A percentile compares a stretch with the other conserved stretches of the same genome.
phyloP scores from a whole-genome alignment of 1,140 invertebrate genomes.

The Drosophila pseudoobscura region DNA sequence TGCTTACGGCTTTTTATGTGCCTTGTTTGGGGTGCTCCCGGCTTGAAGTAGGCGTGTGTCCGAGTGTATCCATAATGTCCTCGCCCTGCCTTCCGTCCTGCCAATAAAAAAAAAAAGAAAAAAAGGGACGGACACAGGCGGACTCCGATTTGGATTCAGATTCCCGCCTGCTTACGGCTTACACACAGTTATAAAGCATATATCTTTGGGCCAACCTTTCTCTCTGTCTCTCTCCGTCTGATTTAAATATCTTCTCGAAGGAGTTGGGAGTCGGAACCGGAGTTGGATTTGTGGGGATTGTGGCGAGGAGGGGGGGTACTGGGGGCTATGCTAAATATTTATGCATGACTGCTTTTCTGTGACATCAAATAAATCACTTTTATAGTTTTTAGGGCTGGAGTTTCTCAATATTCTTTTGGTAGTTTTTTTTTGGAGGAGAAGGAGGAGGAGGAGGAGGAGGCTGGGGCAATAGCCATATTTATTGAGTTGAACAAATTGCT shows the following conservation, averaged over 20 bases:
- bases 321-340: constrained; percentile 79
- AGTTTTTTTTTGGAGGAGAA: constrained; percentile 23
- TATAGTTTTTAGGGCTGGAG: constrained; percentile 65
- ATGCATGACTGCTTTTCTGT: constrained; percentile 80
- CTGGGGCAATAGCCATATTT: constrained; percentile 46
- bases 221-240: constrained; percentile 26
- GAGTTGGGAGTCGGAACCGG: constrained; percentile 6
- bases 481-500: constrained; percentile 62
- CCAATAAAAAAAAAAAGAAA: too few species aligned
- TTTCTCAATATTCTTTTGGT: constrained; percentile 48
- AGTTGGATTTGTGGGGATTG: constrained; percentile 48
- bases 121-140: constrained; percentile 11
- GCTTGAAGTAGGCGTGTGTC: constrained; percentile 70
- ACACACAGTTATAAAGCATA: constrained; percentile 74
- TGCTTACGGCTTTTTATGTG: constrained; percentile 78
- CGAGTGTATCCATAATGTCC: constrained; percentile 56
- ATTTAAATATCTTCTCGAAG: constrained; percentile 61
- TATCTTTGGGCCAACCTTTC: constrained; percentile 41
- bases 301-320: constrained; percentile 44
- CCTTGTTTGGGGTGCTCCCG: constrained; percentile 62
- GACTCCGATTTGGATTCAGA: constrained; percentile 21
- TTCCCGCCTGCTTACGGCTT: constrained; percentile 47
- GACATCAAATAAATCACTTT: constrained; percentile 81
- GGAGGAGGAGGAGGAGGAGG: constrained; percentile 30
- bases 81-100: constrained; percentile 1